Evolutionary conservation across 2,797 vertebrate species (phyloP).

Genomic region (Rhyacichthys aspro): DNA sequence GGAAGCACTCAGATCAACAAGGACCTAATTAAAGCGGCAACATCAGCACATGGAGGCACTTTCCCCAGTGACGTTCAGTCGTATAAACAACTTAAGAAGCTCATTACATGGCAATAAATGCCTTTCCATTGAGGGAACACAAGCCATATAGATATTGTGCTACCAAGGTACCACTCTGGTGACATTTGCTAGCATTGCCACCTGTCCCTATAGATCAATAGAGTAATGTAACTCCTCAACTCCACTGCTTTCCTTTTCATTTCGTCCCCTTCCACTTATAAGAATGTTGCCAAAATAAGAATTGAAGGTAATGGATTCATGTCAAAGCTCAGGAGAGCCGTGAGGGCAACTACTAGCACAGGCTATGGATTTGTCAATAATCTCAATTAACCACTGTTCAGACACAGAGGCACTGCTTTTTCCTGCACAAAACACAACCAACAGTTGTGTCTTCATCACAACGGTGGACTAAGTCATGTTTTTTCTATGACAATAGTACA

Average conservation of each 20-base stretch:
- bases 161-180: slow-evolving; percentile 40
- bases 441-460: slow-evolving; percentile 50
- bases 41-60: slow-evolving; percentile 37
- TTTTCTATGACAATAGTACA: slow-evolving; percentile 59
- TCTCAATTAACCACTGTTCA: slow-evolving; percentile 60
- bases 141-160: slow-evolving; percentile 23
- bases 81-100: slow-evolving; percentile 53
- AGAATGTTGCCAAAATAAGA: slow-evolving; percentile 67
- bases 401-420: slow-evolving; percentile 23
- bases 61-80: slow-evolving; percentile 28
- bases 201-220: slow-evolving; percentile 59
- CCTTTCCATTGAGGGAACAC: slow-evolving; percentile 28
- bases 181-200: slow-evolving; percentile 40
- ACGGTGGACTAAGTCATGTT: slow-evolving; percentile 37
- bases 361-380: slow-evolving; percentile 67
- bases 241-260: slow-evolving; percentile 44
- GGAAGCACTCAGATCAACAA: slow-evolving; percentile 26
- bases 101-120: slow-evolving; percentile 56
- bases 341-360: slow-evolving; percentile 1
- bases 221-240: slow-evolving; percentile 34
- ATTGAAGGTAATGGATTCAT: slow-evolving; percentile 64
- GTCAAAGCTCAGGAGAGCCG: slow-evolving; percentile 53
- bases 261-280: slow-evolving; percentile 55
- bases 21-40: slow-evolving; percentile 57
- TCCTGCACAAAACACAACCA: slow-evolving; percentile 43